Evolutionary conservation across 2,797 vertebrate species (phyloP), one percentile per base, ranked within the genome.

Genomic region (Oreochromis mossambicus): DNA sequence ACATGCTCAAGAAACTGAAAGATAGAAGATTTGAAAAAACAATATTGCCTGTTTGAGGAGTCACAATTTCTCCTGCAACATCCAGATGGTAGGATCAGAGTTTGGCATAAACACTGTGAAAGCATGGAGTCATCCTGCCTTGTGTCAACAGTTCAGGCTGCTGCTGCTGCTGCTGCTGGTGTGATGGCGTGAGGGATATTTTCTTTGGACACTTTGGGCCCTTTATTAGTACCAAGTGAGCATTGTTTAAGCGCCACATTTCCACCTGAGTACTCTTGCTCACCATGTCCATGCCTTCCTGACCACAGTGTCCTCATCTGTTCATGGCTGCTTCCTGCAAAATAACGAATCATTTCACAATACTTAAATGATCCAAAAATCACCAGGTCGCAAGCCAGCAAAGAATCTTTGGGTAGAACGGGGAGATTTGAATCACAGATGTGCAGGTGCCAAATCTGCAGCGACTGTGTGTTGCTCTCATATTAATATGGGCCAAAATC

Each of bases 271-370:
- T 21, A 66, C 34, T 66, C 4, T 5, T 66, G n/a, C 32, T 63
- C 61, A 66, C 13, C 36, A 9, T 41, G 36, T 43, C 36, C 63
- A 15, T 41, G 5, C 63, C 36, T 68, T 41, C 38, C 7, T 24
- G 63, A 68, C n/a, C 2, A 43, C n/a, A 15, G 12, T 41, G 36
- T 68, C n/a, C 7, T 24, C n/a, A 24, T 68, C 63, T 68, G 41
- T 41, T 68, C 34, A 41, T 68, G 0, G 3, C 21, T 6, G 36
- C n/a, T 68, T 68, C 78, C 81, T 81, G 88, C 87, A 94, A 92
- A 32, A n/a, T n/a, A 63, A 63, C 19, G 0, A 36, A 63, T 63
- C 0, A 63, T 63, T 63, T 63, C 10, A 63, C 19, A 63, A 63
- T 63, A 63, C 17, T 2, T 36, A 84, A 66, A 66, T 66, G 61